Base-by-base conservation (phyloP, 2,113 vertebrate genomes). In the Quiscalus mexicanus region DNA sequence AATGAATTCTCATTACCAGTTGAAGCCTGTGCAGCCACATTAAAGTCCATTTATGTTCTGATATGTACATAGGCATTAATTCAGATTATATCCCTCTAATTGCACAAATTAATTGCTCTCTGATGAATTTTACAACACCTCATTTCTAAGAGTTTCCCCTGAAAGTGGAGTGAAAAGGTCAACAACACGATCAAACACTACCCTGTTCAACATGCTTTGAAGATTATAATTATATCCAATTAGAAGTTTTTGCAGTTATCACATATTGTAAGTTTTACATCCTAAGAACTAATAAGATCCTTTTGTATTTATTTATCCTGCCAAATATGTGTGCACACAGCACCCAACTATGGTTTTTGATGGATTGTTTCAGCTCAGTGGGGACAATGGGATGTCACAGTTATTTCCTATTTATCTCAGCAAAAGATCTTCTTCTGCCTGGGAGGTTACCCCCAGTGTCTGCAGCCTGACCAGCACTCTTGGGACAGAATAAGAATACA, bases 221-320 rank as follows among this genome's bases (percentile, higher is more conserved):
- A 97, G 95, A 97, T 97, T 86, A 96, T 95, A 96, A 98, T 97
- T 97, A 96, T 95, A 91, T 91, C 88, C 97, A 97, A 97, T 98
- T 96, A 95, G 95, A 95, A 96, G 59, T 50, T 97, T 97, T 88
- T 93, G 87, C 95, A 98, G 96, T 97, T 96, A 97, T 94, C 88
- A 94, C 90, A 67, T 80, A 86, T 53, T 87, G 41, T 82, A 96
- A 96, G 39, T 94, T 97, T 95, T 92, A 90, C 75, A 89, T 81
- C 97, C 69, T 76, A 69, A 79, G 89, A 97, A 94, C 97, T 96
- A 97, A 87, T 96, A 97, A 96, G 88, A 96, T 84, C 13, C n/a
- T 84, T 89, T 69, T 71, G 33, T 81, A 74, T 90, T 92, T 95
- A 95, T 90, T 95, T 94, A 96, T 42, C 45, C 58, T 65, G n/a